Base-by-base conservation (phyloP, 2,888 invertebrate species). In the Aethes cnicana region DNA sequence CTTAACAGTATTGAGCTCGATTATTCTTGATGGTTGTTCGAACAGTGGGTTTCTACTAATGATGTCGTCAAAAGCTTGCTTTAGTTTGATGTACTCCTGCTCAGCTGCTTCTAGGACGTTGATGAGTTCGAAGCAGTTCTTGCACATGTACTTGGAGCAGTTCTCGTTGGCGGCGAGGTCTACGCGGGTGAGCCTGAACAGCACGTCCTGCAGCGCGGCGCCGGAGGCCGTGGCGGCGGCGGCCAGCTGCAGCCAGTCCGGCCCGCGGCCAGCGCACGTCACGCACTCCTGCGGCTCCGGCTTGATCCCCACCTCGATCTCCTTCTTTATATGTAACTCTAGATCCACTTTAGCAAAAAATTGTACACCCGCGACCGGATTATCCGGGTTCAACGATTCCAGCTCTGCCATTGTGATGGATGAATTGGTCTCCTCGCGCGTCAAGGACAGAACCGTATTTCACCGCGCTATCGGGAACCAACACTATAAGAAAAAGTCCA, bases 41-140 rank as follows among this genome's bases (percentile, higher is more conserved):
- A 84, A 84, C 41, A 86, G 61, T 0, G 87, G 87, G 56, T 86
- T 88, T 59, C 82, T 84, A 44, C 69, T 80, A 12, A 88, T 68
- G 11, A 87, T 81, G 16, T 77, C 69, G 53, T 82, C 83, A 58
- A 88, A 86, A 4, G 81, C 66, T 36, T 82, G 80, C 55, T 81
- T 84, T 20, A 85, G 57, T 59, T 82, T 83, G 23, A 67, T 26
- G 50, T 86, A 88, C 55, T 86, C 85, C 9, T 78, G 55, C 61
- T 87, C 87, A 1, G 87, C 81, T 35, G 76, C 77, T 58, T 88
- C 87, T 26, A 88, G 64, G 25, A 83, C 70, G 57, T 82, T 80
- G 33, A 87, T 67, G 36, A 87, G 78, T 17, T 86, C 81, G 53
- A 66, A 73, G 59, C 88, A 88, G 46, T 64, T 72, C 55, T 74